Base-by-base conservation (phyloP, 2,113 vertebrate species). In the Sapajus apella region DNA sequence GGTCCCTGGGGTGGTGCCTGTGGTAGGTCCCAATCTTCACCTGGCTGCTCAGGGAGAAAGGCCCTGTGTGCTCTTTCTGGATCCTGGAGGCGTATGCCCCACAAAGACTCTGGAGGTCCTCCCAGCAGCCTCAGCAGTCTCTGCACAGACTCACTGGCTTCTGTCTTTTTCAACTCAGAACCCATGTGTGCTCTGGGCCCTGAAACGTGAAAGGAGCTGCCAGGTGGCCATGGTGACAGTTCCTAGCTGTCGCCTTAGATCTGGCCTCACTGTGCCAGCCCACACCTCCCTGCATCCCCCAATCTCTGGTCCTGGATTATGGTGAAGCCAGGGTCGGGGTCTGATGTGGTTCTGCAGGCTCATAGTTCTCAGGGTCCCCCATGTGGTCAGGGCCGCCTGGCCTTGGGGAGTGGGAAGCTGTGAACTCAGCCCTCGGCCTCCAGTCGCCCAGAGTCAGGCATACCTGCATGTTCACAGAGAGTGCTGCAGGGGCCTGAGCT, bases 211-310 rank as follows among this genome's bases (percentile, higher is more conserved):
- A 50, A 30, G 35, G 55, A 72, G 14, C 47, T 86, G 13, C 27
- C 27, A 9, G 47, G 35, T 5, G 76, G 12, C 20, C 8, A 3
- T 37, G 18, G 25, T 25, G 50, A 50, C 14, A 47, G 35, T 9
- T 11, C 37, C 83, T 14, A 12, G 23, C 18, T 20, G 35, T 2
- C 40, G 5, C 55, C 45, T 50, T 66, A n/a, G 73, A 70, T 27
- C 50, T 37, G 2, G 14, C 37, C 45, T n/a, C 1, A 1, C 14
- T 3, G 2, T 3, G 32, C 8, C 12, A 37, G 11, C 56, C 43
- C 30, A 40, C 14, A 20, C 4, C 12, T 45, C 73, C 37, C 45
- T 1, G 35, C 23, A 2, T 21, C 91, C 75, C 91, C 1, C 40
- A 30, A 7, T 87, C 50, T 80, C 7, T 2, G 20, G 11, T 82